phyloP scores from a whole-genome alignment of 2,113 vertebrate species.

The Spizaetus ornatus region DNA sequence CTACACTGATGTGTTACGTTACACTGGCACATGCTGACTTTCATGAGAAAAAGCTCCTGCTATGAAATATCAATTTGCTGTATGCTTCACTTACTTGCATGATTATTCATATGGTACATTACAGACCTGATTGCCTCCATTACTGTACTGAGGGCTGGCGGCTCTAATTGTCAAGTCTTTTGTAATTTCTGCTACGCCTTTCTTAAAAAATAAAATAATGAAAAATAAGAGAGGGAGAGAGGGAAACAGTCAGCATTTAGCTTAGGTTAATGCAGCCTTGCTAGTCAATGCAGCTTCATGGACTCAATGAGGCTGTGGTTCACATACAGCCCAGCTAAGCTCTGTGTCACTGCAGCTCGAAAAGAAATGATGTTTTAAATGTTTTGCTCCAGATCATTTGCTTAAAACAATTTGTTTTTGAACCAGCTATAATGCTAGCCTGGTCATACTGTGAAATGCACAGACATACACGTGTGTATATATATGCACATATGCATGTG shows the following conservation, averaged over 20 bases:
- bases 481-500: fast-evolving
- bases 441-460: neutral
- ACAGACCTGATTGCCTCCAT: neutral
- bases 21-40: fast-evolving
- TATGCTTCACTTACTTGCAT: neutral
- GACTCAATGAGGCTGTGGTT: neutral
- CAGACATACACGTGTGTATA: fast-evolving
- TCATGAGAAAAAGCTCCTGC: neutral
- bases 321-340: neutral
- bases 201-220: neutral
- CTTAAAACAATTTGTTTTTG: neutral
- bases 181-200: neutral
- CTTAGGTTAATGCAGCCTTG: neutral
- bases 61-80: neutral
- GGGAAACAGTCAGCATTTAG: neutral
- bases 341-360: neutral
- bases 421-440: neutral
- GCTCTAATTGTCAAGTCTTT: neutral
- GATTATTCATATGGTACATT: neutral
- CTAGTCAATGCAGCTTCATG: fast-evolving
- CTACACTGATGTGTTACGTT: neutral
- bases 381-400: neutral
- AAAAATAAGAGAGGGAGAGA: neutral
- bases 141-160: neutral
- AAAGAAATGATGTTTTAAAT: neutral